A percentile compares a stretch with the other conserved stretches of the same genome.
phyloP scores from a whole-genome alignment of 2,113 vertebrate species.

The Mustela lutreola region DNA sequence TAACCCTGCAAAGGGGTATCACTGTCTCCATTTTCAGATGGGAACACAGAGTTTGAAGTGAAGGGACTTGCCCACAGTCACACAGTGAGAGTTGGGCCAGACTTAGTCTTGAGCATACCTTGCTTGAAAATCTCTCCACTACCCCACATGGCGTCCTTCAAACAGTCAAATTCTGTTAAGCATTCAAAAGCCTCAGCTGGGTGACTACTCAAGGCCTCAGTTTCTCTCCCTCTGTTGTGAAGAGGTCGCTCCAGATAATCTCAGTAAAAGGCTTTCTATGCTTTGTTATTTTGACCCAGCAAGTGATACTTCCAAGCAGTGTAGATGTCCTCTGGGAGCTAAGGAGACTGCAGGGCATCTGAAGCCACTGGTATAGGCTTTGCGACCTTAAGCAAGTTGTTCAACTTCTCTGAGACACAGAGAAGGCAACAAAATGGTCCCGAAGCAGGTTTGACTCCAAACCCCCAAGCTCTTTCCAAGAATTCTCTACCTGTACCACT shows the following conservation, averaged over 20 bases:
- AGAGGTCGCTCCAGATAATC: neutral
- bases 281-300: neutral
- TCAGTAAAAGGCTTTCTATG: neutral
- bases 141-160: neutral
- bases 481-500: neutral
- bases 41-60: neutral
- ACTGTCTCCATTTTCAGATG: neutral
- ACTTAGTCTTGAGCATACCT: neutral
- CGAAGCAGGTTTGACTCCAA: neutral
- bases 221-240: neutral
- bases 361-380: neutral
- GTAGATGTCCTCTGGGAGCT: neutral
- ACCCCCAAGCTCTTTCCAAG: neutral
- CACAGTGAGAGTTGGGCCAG: neutral
- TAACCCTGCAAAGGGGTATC: neutral
- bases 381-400: neutral
- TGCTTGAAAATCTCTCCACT: neutral
- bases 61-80: neutral
- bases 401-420: conserved; percentile 29
- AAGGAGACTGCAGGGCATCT: neutral
- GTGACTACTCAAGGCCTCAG: neutral
- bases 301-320: neutral
- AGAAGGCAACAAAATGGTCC: neutral
- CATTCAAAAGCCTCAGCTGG: neutral
- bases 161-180: neutral